Evolutionary conservation across 2,113 vertebrate species (phyloP).

Genomic region (Felis chaus): DNA sequence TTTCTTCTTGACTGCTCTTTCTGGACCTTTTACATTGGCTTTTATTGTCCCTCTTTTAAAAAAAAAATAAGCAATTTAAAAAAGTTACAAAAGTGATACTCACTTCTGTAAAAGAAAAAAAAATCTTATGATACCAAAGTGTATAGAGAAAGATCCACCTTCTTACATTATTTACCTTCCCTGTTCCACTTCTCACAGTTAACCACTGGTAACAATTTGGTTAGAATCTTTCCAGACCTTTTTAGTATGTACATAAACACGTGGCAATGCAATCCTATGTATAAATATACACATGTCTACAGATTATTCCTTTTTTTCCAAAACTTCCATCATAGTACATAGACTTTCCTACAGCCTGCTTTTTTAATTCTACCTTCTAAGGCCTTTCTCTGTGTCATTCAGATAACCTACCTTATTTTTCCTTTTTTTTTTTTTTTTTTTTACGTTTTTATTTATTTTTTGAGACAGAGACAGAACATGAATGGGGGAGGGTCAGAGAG

Average conservation of each 20-base stretch:
- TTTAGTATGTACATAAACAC: neutral
- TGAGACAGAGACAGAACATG: no score
- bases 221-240: neutral
- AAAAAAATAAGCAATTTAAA: neutral
- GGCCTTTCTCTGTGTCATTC: neutral
- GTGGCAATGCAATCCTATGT: no score
- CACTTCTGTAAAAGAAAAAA: neutral
- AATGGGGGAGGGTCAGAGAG: no score
- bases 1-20: slow-evolving; percentile 6
- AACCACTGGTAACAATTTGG: neutral
- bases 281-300: neutral
- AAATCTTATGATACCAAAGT: neutral
- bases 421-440: no score
- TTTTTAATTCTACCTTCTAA: neutral
- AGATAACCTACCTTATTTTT: neutral
- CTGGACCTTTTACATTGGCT: neutral
- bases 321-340: neutral
- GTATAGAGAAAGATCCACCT: neutral
- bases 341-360: neutral
- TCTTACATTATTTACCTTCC: neutral
- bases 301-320: neutral
- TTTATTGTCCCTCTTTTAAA: neutral
- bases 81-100: neutral
- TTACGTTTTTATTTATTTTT: no score
- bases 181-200: neutral